Evolutionary conservation across 2,797 vertebrate genomes (phyloP).

Genomic region (Sarcophilus harrisii): DNA sequence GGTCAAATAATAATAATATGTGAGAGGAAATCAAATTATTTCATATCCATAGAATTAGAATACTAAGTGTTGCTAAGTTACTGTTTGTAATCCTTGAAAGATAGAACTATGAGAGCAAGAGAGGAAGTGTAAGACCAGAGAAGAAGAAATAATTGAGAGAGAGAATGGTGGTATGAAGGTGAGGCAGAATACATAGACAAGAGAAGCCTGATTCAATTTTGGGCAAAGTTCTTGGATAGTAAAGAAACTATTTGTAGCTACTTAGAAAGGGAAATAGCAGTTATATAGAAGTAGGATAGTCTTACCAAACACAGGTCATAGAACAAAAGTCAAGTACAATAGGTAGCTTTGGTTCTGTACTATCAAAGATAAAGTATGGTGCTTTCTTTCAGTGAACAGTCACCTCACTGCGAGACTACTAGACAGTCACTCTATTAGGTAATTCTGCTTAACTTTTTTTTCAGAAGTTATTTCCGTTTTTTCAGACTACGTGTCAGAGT

Average conservation of each 20-base stretch:
- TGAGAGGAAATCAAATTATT: background rate
- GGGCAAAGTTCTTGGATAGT: background rate
- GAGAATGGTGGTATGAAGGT: background rate
- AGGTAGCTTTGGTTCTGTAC: too few relatives aligned
- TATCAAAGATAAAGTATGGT: too few relatives aligned
- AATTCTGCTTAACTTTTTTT: too few relatives aligned
- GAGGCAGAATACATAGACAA: background rate
- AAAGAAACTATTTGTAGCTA: background rate
- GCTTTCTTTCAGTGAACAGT: too few relatives aligned
- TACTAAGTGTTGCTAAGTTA: background rate
- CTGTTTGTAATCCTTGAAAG: constrained; percentile 18
- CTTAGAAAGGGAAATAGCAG: too few relatives aligned
- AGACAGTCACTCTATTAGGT: too few relatives aligned
- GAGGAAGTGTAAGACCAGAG: background rate
- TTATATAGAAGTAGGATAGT: too few relatives aligned
- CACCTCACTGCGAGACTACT: too few relatives aligned
- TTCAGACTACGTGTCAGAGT: too few relatives aligned
- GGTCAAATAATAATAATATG: background rate
- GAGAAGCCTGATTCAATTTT: background rate
- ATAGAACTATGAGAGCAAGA: constrained; percentile 31
- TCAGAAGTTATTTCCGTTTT: too few relatives aligned
- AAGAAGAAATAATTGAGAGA: background rate
- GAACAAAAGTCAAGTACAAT: too few relatives aligned
- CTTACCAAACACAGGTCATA: too few relatives aligned
- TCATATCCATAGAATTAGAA: background rate